Percentiles rank a stretch among this genome's conserved stretches.
Evolutionary conservation across 2,113 vertebrate species (phyloP).

Genomic region (Hippocampus comes): DNA sequence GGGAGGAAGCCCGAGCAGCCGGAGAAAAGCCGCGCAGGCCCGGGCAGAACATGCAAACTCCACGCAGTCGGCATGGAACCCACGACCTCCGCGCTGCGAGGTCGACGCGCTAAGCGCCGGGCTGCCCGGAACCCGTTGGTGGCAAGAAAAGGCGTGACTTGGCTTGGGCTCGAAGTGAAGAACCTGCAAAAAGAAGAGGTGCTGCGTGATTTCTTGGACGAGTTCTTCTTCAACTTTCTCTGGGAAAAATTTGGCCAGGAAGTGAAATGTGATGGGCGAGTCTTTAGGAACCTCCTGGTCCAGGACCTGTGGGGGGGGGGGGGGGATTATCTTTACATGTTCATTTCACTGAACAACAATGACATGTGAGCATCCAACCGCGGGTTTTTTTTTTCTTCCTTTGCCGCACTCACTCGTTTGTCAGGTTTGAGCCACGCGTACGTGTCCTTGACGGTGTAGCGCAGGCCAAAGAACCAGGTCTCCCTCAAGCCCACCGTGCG

Average conservation of each 20-base stretch:
- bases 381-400: accelerated
- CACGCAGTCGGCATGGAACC: too few species aligned
- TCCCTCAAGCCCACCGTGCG: conserved; percentile 84
- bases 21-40: too few species aligned
- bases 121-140: too few species aligned
- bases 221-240: conserved; percentile 92
- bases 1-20: too few species aligned
- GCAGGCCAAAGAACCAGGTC: conserved; percentile 90
- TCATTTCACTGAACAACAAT: background rate
- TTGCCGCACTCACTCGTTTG: conserved; percentile 75
- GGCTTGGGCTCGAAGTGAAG: background rate
- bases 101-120: too few species aligned
- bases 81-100: too few species aligned
- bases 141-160: too few species aligned
- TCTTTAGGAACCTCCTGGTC: conserved; percentile 93
- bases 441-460: conserved; percentile 85
- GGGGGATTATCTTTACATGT: too few species aligned
- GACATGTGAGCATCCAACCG: background rate
- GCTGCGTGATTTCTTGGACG: conserved; percentile 91
- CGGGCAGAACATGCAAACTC: too few species aligned
- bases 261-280: conserved; percentile 85
- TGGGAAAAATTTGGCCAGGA: conserved; percentile 90
- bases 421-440: conserved; percentile 88
- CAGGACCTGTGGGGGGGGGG: conserved; percentile 74
- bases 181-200: conserved; percentile 94